A percentile compares a stretch with the other conserved stretches of the same genome.
Conservation (phyloP, 2,797 vertebrate species). For the Gallinago solitaria region DNA sequence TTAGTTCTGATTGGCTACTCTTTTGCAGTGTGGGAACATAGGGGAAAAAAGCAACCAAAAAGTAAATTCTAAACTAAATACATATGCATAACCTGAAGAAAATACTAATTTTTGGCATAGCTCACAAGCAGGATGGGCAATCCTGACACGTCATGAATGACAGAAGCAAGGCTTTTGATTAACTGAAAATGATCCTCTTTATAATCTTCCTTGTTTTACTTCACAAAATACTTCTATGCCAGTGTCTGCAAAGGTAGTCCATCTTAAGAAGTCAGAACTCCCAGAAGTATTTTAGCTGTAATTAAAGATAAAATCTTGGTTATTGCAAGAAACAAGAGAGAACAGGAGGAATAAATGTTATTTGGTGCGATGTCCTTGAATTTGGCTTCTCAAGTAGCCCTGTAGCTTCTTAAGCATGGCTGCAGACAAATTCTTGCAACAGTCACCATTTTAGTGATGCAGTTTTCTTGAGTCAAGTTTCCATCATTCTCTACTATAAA, state of each 20-base stretch:
- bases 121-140: background rate
- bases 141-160: background rate
- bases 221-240: background rate
- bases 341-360: background rate
- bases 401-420: background rate
- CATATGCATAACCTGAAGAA: background rate
- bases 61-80: background rate
- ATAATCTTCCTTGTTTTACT: background rate
- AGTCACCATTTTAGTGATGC: background rate
- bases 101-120: background rate
- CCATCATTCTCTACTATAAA: background rate
- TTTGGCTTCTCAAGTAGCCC: background rate
- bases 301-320: background rate
- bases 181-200: background rate
- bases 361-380: background rate
- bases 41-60: background rate
- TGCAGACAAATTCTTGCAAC: background rate
- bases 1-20: background rate
- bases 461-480: background rate
- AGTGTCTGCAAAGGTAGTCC: background rate
- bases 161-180: background rate
- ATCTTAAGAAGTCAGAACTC: background rate
- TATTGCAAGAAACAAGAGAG: background rate
- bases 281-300: background rate
- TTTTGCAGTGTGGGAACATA: background rate